A percentile compares a stretch with the other conserved stretches of the same genome.
phyloP scores from a whole-genome alignment of 2,888 invertebrate genomes.

The Pilophorus perplexus region DNA sequence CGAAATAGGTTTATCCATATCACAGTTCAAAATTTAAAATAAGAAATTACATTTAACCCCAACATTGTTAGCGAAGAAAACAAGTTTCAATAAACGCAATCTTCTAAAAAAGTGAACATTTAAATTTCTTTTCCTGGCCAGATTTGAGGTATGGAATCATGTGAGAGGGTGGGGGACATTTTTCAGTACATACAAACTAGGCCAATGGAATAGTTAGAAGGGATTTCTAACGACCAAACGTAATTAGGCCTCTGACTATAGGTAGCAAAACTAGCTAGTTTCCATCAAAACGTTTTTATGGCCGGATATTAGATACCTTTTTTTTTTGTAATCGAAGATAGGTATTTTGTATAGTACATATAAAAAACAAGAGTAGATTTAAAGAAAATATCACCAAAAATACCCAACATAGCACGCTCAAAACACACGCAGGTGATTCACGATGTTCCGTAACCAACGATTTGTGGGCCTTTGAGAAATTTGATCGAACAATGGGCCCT shows the following conservation, averaged over 20 bases:
- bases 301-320: no score
- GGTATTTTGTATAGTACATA: not conserved
- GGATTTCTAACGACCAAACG: conserved; percentile 7
- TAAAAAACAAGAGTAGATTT: not conserved
- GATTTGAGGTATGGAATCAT: no score
- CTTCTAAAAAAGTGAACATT: no score
- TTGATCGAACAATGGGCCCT: no score
- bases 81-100: no score
- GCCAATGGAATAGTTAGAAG: conserved; percentile 15
- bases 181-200: conserved; percentile 1
- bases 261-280: conserved; percentile 14
- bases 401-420: no score
- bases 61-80: no score
- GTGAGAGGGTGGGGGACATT: not conserved
- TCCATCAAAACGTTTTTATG: conserved; percentile 10
- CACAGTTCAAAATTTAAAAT: conserved; percentile 35
- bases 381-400: no score
- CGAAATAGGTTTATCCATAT: conserved; percentile 35
- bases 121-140: conserved; percentile 6
- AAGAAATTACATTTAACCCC: conserved; percentile 20
- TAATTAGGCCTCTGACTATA: conserved; percentile 12
- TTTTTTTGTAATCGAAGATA: not conserved
- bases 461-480: no score
- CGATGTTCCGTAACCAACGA: no score
- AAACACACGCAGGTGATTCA: no score